Conservation (phyloP, 2,888 invertebrate species). For the Acanthopleura granulata region DNA sequence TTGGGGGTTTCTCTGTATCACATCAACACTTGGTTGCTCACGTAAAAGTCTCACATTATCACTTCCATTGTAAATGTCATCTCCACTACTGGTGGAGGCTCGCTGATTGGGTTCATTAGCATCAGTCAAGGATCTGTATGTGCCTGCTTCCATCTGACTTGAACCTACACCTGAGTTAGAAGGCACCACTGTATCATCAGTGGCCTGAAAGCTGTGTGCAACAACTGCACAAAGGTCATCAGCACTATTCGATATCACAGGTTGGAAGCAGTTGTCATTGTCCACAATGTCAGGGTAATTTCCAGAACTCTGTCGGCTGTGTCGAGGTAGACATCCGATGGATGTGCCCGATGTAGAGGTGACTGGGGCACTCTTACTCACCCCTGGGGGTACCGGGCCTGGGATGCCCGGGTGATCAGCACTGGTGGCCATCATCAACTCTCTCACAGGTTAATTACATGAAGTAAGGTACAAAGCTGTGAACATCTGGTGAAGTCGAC, state of each 20-base stretch:
- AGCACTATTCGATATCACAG: slow-evolving; percentile 25
- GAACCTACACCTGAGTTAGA: slow-evolving; percentile 1
- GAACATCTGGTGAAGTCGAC: too few species aligned
- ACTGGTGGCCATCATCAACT: not conserved
- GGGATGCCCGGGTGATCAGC: slow-evolving; percentile 8
- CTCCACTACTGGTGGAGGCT: slow-evolving; percentile 11
- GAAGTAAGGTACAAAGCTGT: too few species aligned
- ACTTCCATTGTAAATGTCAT: slow-evolving; percentile 16
- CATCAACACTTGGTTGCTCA: slow-evolving; percentile 5
- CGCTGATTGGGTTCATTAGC: not conserved
- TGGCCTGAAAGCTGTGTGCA: not conserved
- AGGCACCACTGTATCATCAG: not conserved
- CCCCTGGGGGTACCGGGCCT: not conserved
- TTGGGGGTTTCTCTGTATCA: not conserved
- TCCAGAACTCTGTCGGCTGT: slow-evolving; percentile 23
- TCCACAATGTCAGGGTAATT: slow-evolving; percentile 29
- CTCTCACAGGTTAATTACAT: too few species aligned
- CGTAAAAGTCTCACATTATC: slow-evolving; percentile 9
- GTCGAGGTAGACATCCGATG: slow-evolving; percentile 11
- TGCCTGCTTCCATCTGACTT: not conserved
- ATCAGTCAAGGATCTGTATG: slow-evolving; percentile 7
- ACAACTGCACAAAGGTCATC: slow-evolving; percentile 21
- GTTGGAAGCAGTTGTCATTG: slow-evolving; percentile 28
- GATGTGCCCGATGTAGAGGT: not conserved
- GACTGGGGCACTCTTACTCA: not conserved